These are phyloP conservation scores for Apamea monoglypha DNA, from an alignment of 2,888 invertebrate species.

Conservation along the genomic window DNA sequence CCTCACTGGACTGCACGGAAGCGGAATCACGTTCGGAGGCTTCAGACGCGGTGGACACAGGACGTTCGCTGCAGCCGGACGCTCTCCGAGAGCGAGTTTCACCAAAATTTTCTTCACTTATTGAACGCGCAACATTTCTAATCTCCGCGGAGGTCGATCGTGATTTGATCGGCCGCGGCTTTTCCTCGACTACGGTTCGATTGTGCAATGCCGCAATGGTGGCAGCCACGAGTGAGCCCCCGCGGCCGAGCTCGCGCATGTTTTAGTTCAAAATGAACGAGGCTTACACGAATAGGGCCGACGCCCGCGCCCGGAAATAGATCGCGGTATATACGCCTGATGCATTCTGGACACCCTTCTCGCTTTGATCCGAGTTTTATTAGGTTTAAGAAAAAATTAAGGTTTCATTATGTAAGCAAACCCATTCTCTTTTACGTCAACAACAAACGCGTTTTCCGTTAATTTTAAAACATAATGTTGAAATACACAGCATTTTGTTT, in stretches of 20 bases:
- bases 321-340: constrained; percentile 84
- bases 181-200: constrained; percentile 82
- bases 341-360: constrained; percentile 86
- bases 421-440: constrained; percentile 57
- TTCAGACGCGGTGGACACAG: constrained; percentile 87
- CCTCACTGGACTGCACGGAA: constrained; percentile 89
- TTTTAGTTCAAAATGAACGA: constrained; percentile 88
- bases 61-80: constrained; percentile 86
- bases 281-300: constrained; percentile 85
- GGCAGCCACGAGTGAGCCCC: constrained; percentile 91
- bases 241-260: constrained; percentile 90
- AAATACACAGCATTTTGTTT: constrained; percentile 66
- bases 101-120: constrained; percentile 74
- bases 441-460: constrained; percentile 57
- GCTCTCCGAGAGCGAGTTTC: constrained; percentile 79
- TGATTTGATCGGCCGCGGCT: constrained; percentile 80
- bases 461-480: constrained; percentile 59
- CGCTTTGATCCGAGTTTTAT: constrained; percentile 82
- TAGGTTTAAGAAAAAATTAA: constrained; percentile 70
- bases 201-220: constrained; percentile 88
- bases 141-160: constrained; percentile 77
- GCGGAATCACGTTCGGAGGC: constrained; percentile 87
- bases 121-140: constrained; percentile 76
- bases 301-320: constrained; percentile 89
- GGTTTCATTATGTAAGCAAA: constrained; percentile 65